phyloP scores from a whole-genome alignment of 2,113 vertebrate genomes.

The Megaleporinus macrocephalus region DNA sequence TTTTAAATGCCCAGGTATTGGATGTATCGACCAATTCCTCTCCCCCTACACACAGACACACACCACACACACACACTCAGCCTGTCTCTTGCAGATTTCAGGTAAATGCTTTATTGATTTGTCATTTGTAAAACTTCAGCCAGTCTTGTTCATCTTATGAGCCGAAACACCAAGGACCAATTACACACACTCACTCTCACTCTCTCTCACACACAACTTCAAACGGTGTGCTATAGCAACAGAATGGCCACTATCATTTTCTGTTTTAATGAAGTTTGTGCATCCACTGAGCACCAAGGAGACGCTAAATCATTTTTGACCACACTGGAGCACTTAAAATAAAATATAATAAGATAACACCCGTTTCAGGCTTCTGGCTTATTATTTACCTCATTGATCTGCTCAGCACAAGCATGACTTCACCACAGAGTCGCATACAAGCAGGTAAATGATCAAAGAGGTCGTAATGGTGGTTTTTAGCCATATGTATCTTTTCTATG shows the following conservation, averaged over 20 bases:
- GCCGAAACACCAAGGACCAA: constrained; percentile 32
- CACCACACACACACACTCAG: background rate
- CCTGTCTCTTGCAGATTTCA: constrained; percentile 33
- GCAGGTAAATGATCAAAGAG: background rate
- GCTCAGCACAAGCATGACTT: background rate
- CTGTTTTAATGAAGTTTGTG: constrained; percentile 2
- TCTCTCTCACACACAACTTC: background rate
- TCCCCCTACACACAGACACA: background rate
- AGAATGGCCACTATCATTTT: constrained; percentile 9
- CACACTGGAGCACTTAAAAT: background rate
- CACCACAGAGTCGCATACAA: background rate
- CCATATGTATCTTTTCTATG: no score
- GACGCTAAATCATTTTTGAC: background rate
- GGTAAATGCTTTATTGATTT: constrained; percentile 56
- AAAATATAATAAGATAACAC: background rate
- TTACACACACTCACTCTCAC: constrained; percentile 25
- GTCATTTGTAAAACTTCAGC: constrained; percentile 51
- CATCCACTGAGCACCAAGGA: background rate
- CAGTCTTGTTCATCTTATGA: constrained; percentile 47
- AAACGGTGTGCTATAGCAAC: background rate
- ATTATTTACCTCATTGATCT: constrained; percentile 5
- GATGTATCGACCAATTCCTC: background rate
- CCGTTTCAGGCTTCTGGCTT: background rate
- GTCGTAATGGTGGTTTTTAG: background rate
- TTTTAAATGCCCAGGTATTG: constrained; percentile 6